phyloP scores from a whole-genome alignment of 2,888 invertebrate genomes.

The Drosophila formosana region DNA sequence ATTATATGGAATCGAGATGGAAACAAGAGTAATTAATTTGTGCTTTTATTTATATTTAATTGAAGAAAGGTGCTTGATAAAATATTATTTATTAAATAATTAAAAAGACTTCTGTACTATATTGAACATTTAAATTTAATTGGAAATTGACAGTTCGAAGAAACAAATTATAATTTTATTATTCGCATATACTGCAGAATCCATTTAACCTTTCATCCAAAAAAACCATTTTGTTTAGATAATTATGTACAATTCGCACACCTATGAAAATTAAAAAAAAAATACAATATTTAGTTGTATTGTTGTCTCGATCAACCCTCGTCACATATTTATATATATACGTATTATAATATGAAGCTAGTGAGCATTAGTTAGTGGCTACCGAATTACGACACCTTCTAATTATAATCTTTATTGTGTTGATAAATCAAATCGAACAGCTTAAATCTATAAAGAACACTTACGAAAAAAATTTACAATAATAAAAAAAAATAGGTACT shows the following conservation, averaged over 20 bases:
- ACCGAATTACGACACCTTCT: conserved; percentile 31
- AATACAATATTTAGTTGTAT: neutral
- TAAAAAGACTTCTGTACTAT: neutral
- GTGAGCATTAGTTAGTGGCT: conserved; percentile 14
- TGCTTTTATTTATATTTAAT: neutral
- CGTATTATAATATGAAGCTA: conserved; percentile 11
- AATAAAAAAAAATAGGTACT: conserved; percentile 17
- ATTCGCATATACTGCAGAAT: too few species aligned
- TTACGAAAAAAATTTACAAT: conserved; percentile 5
- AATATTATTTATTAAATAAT: neutral
- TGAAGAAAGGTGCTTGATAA: neutral
- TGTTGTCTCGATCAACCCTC: neutral
- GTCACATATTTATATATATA: conserved; percentile 4
- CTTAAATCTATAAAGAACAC: conserved; percentile 38
- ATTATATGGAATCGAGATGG: too few species aligned
- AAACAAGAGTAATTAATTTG: neutral
- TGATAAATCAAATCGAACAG: conserved; percentile 44
- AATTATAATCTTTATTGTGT: conserved; percentile 56
- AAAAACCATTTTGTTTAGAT: too few species aligned
- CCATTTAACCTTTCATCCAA: too few species aligned
- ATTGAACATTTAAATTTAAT: neutral
- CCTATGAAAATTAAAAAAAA: too few species aligned
- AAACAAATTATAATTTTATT: too few species aligned
- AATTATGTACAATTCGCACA: too few species aligned
- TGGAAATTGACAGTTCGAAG: too few species aligned